A percentile compares a stretch with the other conserved stretches of the same genome.
These are phyloP conservation scores for Protophormia terraenovae DNA, from an alignment of 2,888 invertebrate genomes.

Conservation along the genomic window DNA sequence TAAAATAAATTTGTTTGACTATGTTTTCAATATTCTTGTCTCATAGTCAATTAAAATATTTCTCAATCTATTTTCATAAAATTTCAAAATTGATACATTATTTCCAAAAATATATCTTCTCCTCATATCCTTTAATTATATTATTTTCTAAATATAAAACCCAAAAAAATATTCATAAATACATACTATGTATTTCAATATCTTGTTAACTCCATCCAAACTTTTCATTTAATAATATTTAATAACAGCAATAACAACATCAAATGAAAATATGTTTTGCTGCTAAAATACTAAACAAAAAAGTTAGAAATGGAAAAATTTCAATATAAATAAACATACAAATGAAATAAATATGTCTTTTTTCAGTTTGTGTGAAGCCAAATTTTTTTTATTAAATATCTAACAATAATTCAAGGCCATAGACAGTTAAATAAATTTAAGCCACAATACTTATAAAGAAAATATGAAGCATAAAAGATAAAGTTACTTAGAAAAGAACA, in stretches of 20 bases:
- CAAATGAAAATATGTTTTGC: neutral
- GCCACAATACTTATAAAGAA: neutral
- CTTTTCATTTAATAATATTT: neutral
- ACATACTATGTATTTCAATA: no score
- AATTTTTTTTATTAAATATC: neutral
- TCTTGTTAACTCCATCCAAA: neutral
- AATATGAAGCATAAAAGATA: neutral
- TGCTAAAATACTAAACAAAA: neutral
- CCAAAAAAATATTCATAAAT: no score
- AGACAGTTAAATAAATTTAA: neutral
- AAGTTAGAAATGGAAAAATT: neutral
- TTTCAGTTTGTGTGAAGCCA: neutral
- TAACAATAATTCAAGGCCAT: constrained; percentile 5
- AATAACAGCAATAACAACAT: neutral
- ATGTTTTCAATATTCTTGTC: no score
- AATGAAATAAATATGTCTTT: neutral
- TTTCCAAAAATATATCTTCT: no score
- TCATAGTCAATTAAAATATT: no score
- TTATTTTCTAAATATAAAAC: no score
- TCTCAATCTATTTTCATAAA: no score
- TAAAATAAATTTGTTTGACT: no score
- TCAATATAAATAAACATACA: neutral
- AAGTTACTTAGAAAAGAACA: neutral
- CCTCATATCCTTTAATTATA: no score
- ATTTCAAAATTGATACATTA: no score